Evolutionary conservation across 2,113 vertebrate genomes (phyloP), one percentile per base, ranked within the genome.

Genomic region (Lagopus muta): DNA sequence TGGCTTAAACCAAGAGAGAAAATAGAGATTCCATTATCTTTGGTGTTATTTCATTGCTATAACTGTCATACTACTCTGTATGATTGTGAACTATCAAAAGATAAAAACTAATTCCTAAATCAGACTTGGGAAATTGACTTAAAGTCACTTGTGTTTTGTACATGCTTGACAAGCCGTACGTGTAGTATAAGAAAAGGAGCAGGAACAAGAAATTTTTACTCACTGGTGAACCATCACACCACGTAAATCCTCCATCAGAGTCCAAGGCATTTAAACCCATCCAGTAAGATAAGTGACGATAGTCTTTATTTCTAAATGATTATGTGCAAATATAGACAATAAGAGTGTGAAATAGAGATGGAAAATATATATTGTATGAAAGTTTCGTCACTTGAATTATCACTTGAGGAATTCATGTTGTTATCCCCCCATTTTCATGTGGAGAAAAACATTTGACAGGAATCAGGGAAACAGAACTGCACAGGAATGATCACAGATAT

Each of bases 181-280:
- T 1, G 8, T 42, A 60, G 67, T 89, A 66, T 21, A 3, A 66
- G 13, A 30, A 3, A 73, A 67, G 80, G 89, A 80, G 1, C 1
- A 77, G 42, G 8, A 86, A 60, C 8, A 86, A 64, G 11, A 73
- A 76, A 61, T 64, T 25, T 91, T 91, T 94, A 98, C 98, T 97
- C 96, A 99, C 99, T 40, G 99, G 93, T 34, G 98, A 98, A n/a
- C 97, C 98, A 94, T 99, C 99, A 66, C 96, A 98, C 99, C 99
- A 99, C 19, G 86, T 82, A 91, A 98, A 99, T 58, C 98, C 98
- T 34, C 95, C 76, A 22, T 96, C 97, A 28, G 98, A 89, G 47
- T 98, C 97, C 42, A 98, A 96, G 3, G 96, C 92, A n/a, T 58
- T 98, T 93, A 99, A 91, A 70, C 99, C 99, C 61, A 99, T 98